Base-by-base conservation (phyloP, 2,888 invertebrate species). In the Mycogona germanica region DNA sequence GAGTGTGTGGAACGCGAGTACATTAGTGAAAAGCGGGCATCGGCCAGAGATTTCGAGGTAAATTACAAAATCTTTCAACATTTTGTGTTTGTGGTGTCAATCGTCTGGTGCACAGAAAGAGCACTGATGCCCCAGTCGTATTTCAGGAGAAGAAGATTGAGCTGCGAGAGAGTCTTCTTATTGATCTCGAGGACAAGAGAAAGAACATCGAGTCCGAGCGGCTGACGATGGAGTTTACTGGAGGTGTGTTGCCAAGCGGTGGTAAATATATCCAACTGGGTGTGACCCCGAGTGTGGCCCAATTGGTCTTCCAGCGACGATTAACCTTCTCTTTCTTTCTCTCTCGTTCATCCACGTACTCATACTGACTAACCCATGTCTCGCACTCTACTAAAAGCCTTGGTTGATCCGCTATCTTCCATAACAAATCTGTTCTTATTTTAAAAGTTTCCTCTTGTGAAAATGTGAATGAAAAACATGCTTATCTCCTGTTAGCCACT, bases 121-220 rank as follows among this genome's bases (percentile, higher is more conserved):
- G 14, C n/a, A n/a, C n/a, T n/a, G n/a, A n/a, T n/a, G n/a, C n/a
- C n/a, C n/a, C 26, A 26, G 9, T 25, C 28, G 14, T 40, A 26
- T 60, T 59, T 14, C 60, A 70, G 69, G 93, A 96, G 65, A 92
- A 93, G 69, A 91, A 91, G 70, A 78, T 87, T 60, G 95, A 95
- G 67, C 71, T 95, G 19, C 79, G 84, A 62, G 93, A 93, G 68
- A 91, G 84, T 70, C 72, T 96, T 35, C 76, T 96, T 28, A 80
- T 81, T 30, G 95, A 96, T 68, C 82, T 93, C 67, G 95, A 95
- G 66, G 95, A 96, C 63, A 92, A 93, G 66, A 77, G 84, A 64
- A 84, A 85, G 63, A 78, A 83, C 62, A 87, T 95, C 52, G 95
- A 96, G 70, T 79, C 80, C 55, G 96, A 96, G 67, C 73, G 91